Conservation (phyloP, 2,797 vertebrate genomes). For the Pelochelys cantorii region DNA sequence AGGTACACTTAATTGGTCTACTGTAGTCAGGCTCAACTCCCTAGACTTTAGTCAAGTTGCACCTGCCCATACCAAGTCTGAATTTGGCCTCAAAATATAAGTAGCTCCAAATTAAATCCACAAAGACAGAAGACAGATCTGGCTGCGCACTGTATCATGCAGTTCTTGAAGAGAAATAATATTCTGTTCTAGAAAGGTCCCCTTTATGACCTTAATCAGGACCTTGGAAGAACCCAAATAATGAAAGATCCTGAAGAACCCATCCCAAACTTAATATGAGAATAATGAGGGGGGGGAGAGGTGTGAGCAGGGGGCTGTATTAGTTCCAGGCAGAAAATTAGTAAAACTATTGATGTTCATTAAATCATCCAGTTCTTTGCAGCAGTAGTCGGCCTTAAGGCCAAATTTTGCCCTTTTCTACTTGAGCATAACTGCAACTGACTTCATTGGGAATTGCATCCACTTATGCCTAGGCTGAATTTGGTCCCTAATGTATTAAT, state of each 20-base stretch:
- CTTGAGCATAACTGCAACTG: not conserved
- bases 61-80: not conserved
- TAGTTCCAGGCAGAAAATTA: not conserved
- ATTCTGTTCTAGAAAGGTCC: not conserved
- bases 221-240: not conserved
- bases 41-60: not conserved
- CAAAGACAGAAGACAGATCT: not conserved
- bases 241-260: rapidly evolving
- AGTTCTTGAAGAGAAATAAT: not conserved
- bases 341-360: not conserved
- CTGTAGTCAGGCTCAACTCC: not conserved
- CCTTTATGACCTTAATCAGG: not conserved
- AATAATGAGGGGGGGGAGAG: not conserved
- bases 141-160: rapidly evolving
- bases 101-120: not conserved
- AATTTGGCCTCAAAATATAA: not conserved
- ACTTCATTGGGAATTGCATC: not conserved
- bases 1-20: not conserved
- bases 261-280: not conserved
- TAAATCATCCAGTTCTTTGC: not conserved
- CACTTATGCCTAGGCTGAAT: not conserved
- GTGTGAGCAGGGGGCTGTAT: too few species aligned
- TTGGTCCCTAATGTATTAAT: not conserved
- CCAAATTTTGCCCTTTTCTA: not conserved
- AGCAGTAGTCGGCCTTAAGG: not conserved